A percentile compares a stretch with the other conserved stretches of the same genome.
Conservation (phyloP, 2,888 invertebrate species). For the Pammene fasciana region DNA sequence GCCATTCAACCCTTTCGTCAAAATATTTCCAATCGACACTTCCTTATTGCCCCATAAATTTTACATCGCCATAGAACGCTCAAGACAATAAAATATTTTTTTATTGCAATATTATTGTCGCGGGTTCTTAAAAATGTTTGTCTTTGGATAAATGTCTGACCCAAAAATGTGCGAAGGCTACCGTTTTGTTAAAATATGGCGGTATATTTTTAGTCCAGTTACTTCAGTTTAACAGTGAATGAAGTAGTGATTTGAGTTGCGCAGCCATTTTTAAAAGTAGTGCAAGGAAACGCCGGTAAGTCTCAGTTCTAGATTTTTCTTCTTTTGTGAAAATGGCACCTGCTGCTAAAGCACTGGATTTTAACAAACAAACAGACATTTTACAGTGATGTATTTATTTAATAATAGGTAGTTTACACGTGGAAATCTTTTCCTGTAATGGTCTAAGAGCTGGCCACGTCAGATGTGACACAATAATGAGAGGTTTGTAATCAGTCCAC, state of each 20-base stretch:
- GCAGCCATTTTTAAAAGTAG: neutral
- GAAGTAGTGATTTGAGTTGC: constrained; percentile 21
- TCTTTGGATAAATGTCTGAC: constrained; percentile 24
- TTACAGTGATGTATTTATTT: no score
- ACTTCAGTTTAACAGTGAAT: constrained; percentile 16
- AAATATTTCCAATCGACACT: constrained; percentile 75
- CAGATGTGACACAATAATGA: no score
- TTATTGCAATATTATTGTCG: constrained; percentile 44
- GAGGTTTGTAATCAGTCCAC: no score
- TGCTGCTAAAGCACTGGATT: neutral
- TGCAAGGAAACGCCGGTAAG: neutral
- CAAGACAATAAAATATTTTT: constrained; percentile 49
- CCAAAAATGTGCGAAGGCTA: constrained; percentile 25
- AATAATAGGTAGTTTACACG: no score
- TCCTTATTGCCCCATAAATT: constrained; percentile 82
- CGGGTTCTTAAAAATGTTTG: constrained; percentile 38
- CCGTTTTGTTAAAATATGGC: constrained; percentile 32
- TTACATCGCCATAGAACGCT: constrained; percentile 62
- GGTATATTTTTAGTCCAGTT: constrained; percentile 23
- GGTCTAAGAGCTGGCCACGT: no score
- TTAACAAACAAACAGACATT: no score
- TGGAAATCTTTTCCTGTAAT: no score
- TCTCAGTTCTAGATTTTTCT: neutral
- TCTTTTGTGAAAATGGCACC: neutral
- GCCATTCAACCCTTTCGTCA: constrained; percentile 80